Conservation (phyloP, 1,140 invertebrate genomes). For the Aphis gossypii region DNA sequence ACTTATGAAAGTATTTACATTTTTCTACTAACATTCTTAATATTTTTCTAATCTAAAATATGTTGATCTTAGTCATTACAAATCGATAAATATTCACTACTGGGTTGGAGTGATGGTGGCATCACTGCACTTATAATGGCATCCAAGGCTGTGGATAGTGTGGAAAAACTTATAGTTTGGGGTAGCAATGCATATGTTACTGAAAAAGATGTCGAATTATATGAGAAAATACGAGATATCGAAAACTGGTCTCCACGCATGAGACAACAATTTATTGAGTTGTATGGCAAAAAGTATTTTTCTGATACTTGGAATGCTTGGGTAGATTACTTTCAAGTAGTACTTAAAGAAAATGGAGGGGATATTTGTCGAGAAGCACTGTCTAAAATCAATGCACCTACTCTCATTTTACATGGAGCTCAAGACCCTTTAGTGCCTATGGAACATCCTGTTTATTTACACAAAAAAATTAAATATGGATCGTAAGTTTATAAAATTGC, state of each 20-base stretch:
- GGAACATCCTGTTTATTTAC: slow-evolving; percentile 78
- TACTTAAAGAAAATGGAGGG: slow-evolving; percentile 70
- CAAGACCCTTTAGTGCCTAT: slow-evolving; percentile 80
- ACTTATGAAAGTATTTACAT: slow-evolving; percentile 74
- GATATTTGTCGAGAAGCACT: slow-evolving; percentile 76
- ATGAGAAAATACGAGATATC: slow-evolving; percentile 73
- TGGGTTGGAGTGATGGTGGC: slow-evolving; percentile 92
- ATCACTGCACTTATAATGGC: slow-evolving; percentile 80
- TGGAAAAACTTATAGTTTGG: slow-evolving; percentile 80
- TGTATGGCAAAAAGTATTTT: slow-evolving; percentile 81
- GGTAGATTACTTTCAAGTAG: slow-evolving; percentile 72
- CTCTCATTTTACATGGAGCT: slow-evolving; percentile 81
- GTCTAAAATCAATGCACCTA: slow-evolving; percentile 74
- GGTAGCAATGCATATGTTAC: slow-evolving; percentile 80
- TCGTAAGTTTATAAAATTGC: slow-evolving; percentile 67
- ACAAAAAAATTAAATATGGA: slow-evolving; percentile 72
- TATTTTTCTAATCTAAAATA: not conserved
- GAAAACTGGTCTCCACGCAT: slow-evolving; percentile 81
- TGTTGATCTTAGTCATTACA: slow-evolving; percentile 67
- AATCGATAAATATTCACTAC: slow-evolving; percentile 76
- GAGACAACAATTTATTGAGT: slow-evolving; percentile 74
- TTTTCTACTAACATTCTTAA: not conserved
- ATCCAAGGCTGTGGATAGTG: slow-evolving; percentile 71
- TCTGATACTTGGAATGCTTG: slow-evolving; percentile 74
- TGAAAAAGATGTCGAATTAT: slow-evolving; percentile 72